A percentile compares a stretch with the other conserved stretches of the same genome.
Evolutionary conservation across 2,888 invertebrate genomes (phyloP).

Genomic region (Drosophila suboccidentalis): DNA sequence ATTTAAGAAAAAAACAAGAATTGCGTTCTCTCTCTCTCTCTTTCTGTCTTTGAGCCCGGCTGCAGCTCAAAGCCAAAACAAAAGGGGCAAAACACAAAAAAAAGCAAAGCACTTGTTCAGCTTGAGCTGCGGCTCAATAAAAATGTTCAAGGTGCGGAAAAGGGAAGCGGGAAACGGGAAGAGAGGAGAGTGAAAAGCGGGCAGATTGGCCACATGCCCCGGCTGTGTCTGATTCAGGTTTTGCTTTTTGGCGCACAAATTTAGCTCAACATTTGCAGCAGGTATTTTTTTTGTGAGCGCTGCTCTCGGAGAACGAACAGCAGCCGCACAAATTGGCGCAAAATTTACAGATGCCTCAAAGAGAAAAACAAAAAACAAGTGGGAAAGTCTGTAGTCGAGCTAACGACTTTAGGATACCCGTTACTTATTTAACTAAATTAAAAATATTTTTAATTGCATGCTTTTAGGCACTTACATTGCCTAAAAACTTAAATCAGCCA

Average conservation of each 20-base stretch:
- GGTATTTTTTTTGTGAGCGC: constrained; percentile 44
- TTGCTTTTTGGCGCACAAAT: constrained; percentile 75
- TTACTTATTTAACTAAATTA: too few species aligned
- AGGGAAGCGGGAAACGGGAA: constrained; percentile 37
- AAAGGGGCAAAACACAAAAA: constrained; percentile 12
- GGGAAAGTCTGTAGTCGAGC: too few species aligned
- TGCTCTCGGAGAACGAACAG: constrained; percentile 27
- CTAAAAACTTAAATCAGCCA: too few species aligned
- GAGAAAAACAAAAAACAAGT: constrained; percentile 25
- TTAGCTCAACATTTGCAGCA: constrained; percentile 71
- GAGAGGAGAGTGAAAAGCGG: not conserved
- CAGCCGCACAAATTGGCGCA: constrained; percentile 75
- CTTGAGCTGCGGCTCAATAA: constrained; percentile 66
- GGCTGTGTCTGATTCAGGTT: constrained; percentile 72
- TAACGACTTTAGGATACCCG: too few species aligned
- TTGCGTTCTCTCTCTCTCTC: constrained; percentile 25
- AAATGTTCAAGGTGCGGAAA: constrained; percentile 46
- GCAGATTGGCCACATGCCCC: constrained; percentile 21
- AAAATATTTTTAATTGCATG: too few species aligned
- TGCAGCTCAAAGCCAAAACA: constrained; percentile 52
- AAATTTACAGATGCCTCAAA: constrained; percentile 72
- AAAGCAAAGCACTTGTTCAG: constrained; percentile 74
- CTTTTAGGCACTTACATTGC: too few species aligned
- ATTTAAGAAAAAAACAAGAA: constrained; percentile 32
- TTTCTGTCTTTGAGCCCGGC: constrained; percentile 35